phyloP scores from a whole-genome alignment of 2,888 invertebrate species.

The Allolobophora icterica region DNA sequence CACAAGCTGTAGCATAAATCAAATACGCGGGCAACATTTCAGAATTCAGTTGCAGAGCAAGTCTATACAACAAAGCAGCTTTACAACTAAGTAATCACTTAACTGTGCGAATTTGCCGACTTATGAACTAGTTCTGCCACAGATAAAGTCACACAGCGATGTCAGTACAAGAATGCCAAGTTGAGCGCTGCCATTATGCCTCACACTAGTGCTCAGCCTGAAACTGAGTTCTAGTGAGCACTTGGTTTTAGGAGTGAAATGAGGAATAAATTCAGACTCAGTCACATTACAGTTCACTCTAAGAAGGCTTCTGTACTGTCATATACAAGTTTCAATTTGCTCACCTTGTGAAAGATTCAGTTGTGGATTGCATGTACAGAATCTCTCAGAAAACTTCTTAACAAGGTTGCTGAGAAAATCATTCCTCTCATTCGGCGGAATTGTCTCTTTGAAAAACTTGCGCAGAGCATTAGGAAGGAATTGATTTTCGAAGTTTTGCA shows the following conservation, averaged over 20 bases:
- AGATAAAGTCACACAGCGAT: too few relatives aligned
- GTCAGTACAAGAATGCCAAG: too few relatives aligned
- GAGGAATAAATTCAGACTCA: background rate
- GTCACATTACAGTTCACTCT: background rate
- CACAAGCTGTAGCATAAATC: too few relatives aligned
- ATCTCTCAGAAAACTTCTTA: constrained; percentile 66
- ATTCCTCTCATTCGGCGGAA: constrained; percentile 66
- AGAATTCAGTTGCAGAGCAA: too few relatives aligned
- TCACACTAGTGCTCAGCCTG: background rate
- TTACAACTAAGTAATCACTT: too few relatives aligned
- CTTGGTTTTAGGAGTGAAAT: background rate
- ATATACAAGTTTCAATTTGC: constrained; percentile 28
- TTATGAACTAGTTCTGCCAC: too few relatives aligned
- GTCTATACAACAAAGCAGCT: too few relatives aligned
- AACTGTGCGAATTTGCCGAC: too few relatives aligned
- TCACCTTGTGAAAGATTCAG: constrained; percentile 65
- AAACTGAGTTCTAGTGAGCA: background rate
- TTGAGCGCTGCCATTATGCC: too few relatives aligned
- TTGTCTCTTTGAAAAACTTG: constrained; percentile 65
- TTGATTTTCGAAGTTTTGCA: constrained; percentile 67
- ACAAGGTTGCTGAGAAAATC: constrained; percentile 65
- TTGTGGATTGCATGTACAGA: constrained; percentile 66
- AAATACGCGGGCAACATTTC: too few relatives aligned
- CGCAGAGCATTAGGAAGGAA: constrained; percentile 68
- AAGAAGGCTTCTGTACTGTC: background rate